phyloP scores from a whole-genome alignment of 2,797 vertebrate genomes.

The Muscicapa striata region DNA sequence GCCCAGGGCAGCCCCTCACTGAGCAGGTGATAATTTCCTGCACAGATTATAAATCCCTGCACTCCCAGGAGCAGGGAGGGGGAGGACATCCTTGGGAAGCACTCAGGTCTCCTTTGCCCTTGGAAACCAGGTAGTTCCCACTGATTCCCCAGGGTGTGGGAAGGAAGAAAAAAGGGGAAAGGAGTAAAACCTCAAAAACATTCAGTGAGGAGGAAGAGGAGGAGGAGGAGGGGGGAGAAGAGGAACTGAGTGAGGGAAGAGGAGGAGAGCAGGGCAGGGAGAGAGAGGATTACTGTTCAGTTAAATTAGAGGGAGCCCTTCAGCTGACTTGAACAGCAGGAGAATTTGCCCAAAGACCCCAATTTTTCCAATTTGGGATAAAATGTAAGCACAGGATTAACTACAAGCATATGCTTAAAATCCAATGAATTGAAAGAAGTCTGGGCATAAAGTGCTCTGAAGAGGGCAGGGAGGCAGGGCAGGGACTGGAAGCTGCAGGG shows the following conservation, averaged over 20 bases:
- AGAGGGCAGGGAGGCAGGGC: slow-evolving; percentile 17
- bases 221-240: neutral
- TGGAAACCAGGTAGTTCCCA: neutral
- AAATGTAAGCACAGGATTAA: slow-evolving; percentile 61
- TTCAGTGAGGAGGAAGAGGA: neutral
- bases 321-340: slow-evolving; percentile 55
- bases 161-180: neutral
- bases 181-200: neutral
- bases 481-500: neutral
- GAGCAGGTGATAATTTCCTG: neutral
- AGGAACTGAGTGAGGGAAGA: neutral
- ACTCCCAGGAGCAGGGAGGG: neutral
- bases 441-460: neutral
- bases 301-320: slow-evolving; percentile 58
- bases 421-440: slow-evolving; percentile 39
- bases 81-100: neutral
- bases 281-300: slow-evolving; percentile 35
- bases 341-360: slow-evolving; percentile 57
- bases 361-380: slow-evolving; percentile 50
- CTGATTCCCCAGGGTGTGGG: neutral
- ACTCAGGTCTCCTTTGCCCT: neutral
- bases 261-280: neutral
- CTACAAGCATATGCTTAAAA: slow-evolving; percentile 54
- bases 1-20: neutral
- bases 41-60: neutral